Base-by-base conservation (phyloP, 1,140 invertebrate species). In the Paramacrobiotus metropolitanus region DNA sequence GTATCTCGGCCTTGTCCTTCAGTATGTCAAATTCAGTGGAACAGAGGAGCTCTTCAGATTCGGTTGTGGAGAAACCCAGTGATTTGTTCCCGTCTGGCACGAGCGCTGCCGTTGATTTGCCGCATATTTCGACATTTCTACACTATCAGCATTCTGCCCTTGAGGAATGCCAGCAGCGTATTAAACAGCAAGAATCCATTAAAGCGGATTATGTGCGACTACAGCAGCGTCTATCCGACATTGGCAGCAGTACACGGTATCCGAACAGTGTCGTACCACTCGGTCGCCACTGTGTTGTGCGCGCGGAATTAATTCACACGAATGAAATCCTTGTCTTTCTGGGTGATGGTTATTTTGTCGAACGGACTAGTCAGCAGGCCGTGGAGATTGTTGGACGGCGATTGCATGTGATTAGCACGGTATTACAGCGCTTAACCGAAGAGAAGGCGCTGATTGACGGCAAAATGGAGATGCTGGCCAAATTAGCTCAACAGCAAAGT, bases 281-380 rank as follows among this genome's bases (percentile, higher is more conserved):
- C 66, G 80, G 81, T 15, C 74, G 75, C 31, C 68, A 76, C 60
- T 83, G 82, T 1, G 77, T 83, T 59, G 80, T 83, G 74, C 79
- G 77, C 65, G 83, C 82, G 29, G 76, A 78, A 67, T 67, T 85
- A 30, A 75, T 77, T 21, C 81, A 85, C 64, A 84, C 83, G 1
- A 85, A 84, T 73, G 82, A 84, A 72, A 76, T 84, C 21, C 68
- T 81, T 44, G 79, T 81, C 29, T 73, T 77, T 2, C 68, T 84
- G 9, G 83, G 83, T 29, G 80, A 82, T 65, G 80, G 80, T 64
- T 84, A 80, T 70, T 85, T 85, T 74, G 78, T 75, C 18, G 82
- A 84, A 65, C 75, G 80, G 59, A 82, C 80, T n/a, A n/a, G n/a
- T n/a, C n/a, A n/a, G n/a, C n/a, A n/a, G n/a, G 81, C 83, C 1